Base-by-base conservation (phyloP, 1,140 invertebrate species). In the Tachypleus tridentatus region DNA sequence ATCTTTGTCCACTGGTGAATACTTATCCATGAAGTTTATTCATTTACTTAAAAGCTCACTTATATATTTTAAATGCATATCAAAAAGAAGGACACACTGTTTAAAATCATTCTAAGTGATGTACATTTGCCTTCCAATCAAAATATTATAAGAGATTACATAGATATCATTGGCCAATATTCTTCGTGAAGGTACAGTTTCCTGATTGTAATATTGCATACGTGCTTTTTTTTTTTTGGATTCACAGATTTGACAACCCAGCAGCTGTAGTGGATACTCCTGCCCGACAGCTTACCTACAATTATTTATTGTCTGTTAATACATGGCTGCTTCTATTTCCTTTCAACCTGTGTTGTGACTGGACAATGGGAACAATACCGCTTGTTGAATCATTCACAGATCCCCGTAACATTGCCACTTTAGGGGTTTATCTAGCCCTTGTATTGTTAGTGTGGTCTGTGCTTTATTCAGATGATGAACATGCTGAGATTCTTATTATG, bases 291-390 rank as follows among this genome's bases (percentile, higher is more conserved):
- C 79, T 98, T 60, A 95, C 93, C 4, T 97, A 93, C 76, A 91
- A 91, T 77, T 97, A 97, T 78, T 81, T 98, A 64, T 84, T 92
- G 58, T 86, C 89, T 51, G 81, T 97, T 52, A 98, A 98, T 79
- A 80, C 87, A 51, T 94, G 91, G 87, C 79, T 97, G 56, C 79
- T 98, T 58, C 80, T 95, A 52, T 87, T 91, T 75, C 94, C 94
- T 9, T 88, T 85, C 67, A 83, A 89, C 71, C 82, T 98, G 10
- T 97, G 93, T 79, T 97, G 93, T 78, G 95, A 98, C 79, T 98
- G 94, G 94, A 97, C 94, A 57, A 98, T 98, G 95, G 93, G 93
- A 52, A 97, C 94, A 49, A 87, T 98, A 62, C 90, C 93, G 0
- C 74, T 97, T 8, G 80, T 98, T 8, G 82, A 86, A 64, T 86